Conservation (phyloP, 2,888 invertebrate genomes). For the Troilus luridus region DNA sequence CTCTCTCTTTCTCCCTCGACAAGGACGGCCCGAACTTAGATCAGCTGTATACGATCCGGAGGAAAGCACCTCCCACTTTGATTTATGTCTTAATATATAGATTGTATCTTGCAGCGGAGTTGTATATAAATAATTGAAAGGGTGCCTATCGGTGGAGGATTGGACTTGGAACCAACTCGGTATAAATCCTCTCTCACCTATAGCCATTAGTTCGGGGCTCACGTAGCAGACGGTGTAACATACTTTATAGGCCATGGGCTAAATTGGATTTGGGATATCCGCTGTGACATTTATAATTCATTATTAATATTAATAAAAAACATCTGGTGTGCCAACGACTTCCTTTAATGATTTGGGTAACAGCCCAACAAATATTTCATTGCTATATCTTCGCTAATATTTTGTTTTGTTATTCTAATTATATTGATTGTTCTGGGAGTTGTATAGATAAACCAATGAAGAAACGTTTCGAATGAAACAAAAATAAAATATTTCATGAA, state of each 20-base stretch:
- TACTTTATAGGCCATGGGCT: not conserved
- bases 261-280: not conserved
- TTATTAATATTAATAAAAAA: not conserved
- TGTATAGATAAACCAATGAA: too few species aligned
- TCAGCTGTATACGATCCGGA: not conserved
- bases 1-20: not conserved
- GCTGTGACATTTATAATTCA: not conserved
- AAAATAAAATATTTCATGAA: too few species aligned
- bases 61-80: slow-evolving; percentile 10
- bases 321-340: not conserved
- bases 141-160: slow-evolving; percentile 11
- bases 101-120: slow-evolving; percentile 15
- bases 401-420: too few species aligned
- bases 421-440: too few species aligned
- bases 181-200: slow-evolving; percentile 36
- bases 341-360: too few species aligned
- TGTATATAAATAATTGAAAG: slow-evolving; percentile 53
- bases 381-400: too few species aligned
- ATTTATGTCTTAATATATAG: slow-evolving; percentile 56
- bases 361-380: too few species aligned
- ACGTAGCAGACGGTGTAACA: slow-evolving; percentile 36
- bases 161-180: not conserved
- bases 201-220: not conserved
- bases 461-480: too few species aligned
- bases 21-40: not conserved